Percentiles rank a stretch among this genome's conserved stretches.
These are phyloP conservation scores for Pionites leucogaster DNA, from an alignment of 2,113 vertebrate genomes.

Conservation along the genomic window DNA sequence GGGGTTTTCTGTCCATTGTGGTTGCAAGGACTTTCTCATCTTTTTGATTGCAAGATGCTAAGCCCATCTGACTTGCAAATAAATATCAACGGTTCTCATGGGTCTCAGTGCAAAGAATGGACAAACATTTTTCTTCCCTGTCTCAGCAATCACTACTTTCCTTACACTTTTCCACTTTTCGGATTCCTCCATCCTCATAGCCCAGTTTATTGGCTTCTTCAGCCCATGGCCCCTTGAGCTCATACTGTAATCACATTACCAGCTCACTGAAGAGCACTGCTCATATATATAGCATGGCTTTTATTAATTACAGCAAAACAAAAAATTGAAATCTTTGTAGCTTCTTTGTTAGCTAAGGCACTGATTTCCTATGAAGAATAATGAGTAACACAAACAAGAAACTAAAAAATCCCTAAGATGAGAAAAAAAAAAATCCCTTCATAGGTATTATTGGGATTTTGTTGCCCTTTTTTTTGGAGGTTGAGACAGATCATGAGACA, in stretches of 20 bases:
- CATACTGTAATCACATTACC: accelerated
- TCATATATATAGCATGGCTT: not conserved
- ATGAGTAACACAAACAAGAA: not conserved
- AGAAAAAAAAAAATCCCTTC: not conserved
- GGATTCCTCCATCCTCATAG: not conserved
- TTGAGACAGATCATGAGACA: not conserved
- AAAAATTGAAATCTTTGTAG: not conserved
- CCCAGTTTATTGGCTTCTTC: not conserved
- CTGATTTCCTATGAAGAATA: not conserved
- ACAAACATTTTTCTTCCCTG: not conserved
- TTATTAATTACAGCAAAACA: not conserved
- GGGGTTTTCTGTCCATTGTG: not conserved
- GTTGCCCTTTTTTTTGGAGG: not conserved
- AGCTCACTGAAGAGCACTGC: not conserved
- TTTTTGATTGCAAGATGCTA: not conserved
- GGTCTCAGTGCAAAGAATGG: not conserved
- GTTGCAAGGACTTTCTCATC: not conserved
- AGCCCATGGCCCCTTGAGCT: not conserved
- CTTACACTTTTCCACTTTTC: not conserved
- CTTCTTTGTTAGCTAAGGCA: not conserved
- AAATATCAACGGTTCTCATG: not conserved
- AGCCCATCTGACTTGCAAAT: not conserved
- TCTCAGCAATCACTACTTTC: not conserved
- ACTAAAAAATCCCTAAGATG: not conserved
- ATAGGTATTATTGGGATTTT: not conserved